Conservation (phyloP, 2,888 invertebrate genomes). For the Laothoe populi region DNA sequence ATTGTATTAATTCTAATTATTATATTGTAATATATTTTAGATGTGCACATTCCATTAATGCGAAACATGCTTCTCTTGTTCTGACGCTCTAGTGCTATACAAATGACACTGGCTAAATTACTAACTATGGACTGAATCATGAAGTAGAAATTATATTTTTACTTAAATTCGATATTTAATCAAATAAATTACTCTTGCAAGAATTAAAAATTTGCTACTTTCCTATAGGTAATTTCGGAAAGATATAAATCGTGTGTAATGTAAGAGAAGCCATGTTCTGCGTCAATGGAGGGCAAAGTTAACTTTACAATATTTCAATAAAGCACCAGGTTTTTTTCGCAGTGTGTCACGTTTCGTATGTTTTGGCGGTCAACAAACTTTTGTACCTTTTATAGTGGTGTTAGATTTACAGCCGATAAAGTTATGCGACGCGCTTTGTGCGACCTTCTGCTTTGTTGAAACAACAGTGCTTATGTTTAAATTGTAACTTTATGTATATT, state of each 20-base stretch:
- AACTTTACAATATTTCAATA: constrained; percentile 66
- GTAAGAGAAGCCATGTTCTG: constrained; percentile 71
- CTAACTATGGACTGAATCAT: constrained; percentile 27
- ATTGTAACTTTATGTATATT: constrained; percentile 82
- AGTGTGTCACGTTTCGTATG: constrained; percentile 23
- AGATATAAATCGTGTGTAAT: background rate
- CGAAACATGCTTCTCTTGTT: constrained; percentile 74
- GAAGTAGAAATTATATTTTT: constrained; percentile 11
- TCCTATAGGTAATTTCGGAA: background rate
- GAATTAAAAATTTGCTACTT: background rate
- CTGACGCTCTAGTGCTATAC: constrained; percentile 36
- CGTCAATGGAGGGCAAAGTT: constrained; percentile 74
- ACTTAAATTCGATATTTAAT: background rate
- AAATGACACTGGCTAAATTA: constrained; percentile 31
- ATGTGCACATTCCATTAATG: constrained; percentile 79
- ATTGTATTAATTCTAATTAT: constrained; percentile 78
- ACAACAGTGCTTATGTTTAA: constrained; percentile 70
- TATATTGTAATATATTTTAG: constrained; percentile 80
- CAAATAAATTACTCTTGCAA: constrained; percentile 32
- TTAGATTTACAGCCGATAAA: constrained; percentile 37
- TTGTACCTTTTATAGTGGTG: constrained; percentile 37
- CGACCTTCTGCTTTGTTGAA: constrained; percentile 81
- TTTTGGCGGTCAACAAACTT: constrained; percentile 26
- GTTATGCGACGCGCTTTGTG: constrained; percentile 37
- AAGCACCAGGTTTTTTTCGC: constrained; percentile 74